Evolutionary conservation across 2,797 vertebrate species (phyloP).

Genomic region (Halcyon badia): DNA sequence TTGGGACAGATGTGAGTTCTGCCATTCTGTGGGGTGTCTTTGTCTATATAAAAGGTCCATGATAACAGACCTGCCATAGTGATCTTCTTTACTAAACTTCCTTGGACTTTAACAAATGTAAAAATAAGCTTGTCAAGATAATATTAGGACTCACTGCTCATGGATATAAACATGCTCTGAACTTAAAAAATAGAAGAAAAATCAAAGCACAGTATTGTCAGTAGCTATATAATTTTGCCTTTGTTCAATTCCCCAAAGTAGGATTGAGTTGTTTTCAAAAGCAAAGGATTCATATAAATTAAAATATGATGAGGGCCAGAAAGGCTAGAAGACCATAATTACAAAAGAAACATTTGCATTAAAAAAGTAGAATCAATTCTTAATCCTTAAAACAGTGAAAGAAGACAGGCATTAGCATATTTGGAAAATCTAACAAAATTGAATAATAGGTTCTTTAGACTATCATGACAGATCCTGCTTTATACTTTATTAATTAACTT

Average conservation of each 20-base stretch:
- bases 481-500: background rate
- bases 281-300: background rate
- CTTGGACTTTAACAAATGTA: background rate
- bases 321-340: background rate
- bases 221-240: background rate
- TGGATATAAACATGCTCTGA: background rate
- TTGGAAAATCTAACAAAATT: background rate
- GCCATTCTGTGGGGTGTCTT: background rate
- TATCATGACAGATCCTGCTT: background rate
- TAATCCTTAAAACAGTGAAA: background rate
- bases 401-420: background rate
- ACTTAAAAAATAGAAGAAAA: conserved; percentile 12
- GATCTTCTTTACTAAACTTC: conserved; percentile 9
- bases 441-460: background rate
- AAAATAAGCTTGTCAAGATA: conserved; percentile 52
- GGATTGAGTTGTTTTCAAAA: background rate
- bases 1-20: conserved; percentile 17
- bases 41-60: conserved; percentile 34
- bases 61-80: conserved; percentile 25
- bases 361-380: background rate
- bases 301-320: background rate
- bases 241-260: background rate
- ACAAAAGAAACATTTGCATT: background rate
- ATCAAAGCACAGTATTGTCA: background rate
- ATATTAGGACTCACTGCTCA: background rate